These are phyloP conservation scores for Campylomormyrus tamandua DNA, from an alignment of 2,113 vertebrate genomes.

Conservation along the genomic window DNA sequence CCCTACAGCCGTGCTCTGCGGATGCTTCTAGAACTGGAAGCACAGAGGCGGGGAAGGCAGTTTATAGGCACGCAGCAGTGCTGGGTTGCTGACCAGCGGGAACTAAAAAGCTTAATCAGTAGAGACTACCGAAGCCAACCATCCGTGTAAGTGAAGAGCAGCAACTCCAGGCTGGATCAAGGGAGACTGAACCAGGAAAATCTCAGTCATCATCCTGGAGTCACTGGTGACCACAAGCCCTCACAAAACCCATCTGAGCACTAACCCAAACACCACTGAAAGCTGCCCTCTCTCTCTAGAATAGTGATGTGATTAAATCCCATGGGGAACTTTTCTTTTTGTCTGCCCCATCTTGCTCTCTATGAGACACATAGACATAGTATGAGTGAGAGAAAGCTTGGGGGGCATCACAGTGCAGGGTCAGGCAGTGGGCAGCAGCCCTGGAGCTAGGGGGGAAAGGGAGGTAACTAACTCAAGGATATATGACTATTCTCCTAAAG, in stretches of 20 bases:
- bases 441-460: background rate
- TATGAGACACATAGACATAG: background rate
- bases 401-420: background rate
- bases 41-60: background rate
- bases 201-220: background rate
- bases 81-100: background rate
- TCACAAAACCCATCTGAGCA: background rate
- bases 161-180: background rate
- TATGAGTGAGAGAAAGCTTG: background rate
- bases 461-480: background rate
- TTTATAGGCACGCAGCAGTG: background rate
- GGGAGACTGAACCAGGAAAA: background rate
- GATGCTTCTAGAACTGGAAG: background rate
- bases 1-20: constrained; percentile 15
- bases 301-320: background rate
- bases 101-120: background rate
- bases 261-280: background rate
- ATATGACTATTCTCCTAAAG: background rate
- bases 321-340: background rate
- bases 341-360: background rate
- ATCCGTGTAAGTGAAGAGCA: background rate
- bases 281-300: background rate
- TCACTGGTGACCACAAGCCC: background rate
- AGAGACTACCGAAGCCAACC: background rate
- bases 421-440: background rate